phyloP scores from a whole-genome alignment of 2,888 invertebrate genomes.

The Drosophila macrospina region DNA sequence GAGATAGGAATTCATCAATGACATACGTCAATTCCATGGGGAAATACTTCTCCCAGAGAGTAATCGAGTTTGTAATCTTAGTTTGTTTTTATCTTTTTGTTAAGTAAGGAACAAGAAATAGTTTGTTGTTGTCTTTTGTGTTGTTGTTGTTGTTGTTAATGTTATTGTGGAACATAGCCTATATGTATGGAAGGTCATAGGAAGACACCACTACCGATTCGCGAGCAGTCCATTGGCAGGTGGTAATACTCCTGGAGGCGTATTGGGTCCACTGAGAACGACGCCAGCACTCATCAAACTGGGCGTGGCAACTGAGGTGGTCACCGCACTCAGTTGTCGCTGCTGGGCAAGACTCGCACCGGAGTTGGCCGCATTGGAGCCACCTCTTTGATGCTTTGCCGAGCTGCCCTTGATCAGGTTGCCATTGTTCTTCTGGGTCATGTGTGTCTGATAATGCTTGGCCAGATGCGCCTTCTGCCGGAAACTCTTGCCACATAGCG shows the following conservation, averaged over 20 bases:
- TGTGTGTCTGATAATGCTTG: conserved; percentile 97
- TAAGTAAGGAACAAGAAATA: conserved; percentile 80
- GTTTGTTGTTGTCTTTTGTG: conserved; percentile 45
- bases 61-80: conserved; percentile 56
- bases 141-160: neutral
- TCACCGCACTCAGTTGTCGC: conserved; percentile 73
- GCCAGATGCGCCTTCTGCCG: conserved; percentile 96
- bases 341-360: conserved; percentile 54
- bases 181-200: conserved; percentile 4
- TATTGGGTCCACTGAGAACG: conserved; percentile 67
- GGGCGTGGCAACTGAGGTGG: conserved; percentile 53
- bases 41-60: conserved; percentile 42
- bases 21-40: conserved; percentile 54
- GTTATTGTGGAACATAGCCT: conserved; percentile 43
- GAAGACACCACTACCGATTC: conserved; percentile 82
- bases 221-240: conserved; percentile 84
- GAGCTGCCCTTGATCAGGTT: conserved; percentile 86
- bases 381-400: conserved; percentile 75
- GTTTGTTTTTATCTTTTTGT: conserved; percentile 33
- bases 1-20: conserved; percentile 79
- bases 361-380: conserved; percentile 21
- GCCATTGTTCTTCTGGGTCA: conserved; percentile 92
- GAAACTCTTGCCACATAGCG: conserved; percentile 96
- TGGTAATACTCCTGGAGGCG: conserved; percentile 76
- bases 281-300: conserved; percentile 57